Evolutionary conservation across 2,797 vertebrate species (phyloP).

Genomic region (Babyrousa celebensis): DNA sequence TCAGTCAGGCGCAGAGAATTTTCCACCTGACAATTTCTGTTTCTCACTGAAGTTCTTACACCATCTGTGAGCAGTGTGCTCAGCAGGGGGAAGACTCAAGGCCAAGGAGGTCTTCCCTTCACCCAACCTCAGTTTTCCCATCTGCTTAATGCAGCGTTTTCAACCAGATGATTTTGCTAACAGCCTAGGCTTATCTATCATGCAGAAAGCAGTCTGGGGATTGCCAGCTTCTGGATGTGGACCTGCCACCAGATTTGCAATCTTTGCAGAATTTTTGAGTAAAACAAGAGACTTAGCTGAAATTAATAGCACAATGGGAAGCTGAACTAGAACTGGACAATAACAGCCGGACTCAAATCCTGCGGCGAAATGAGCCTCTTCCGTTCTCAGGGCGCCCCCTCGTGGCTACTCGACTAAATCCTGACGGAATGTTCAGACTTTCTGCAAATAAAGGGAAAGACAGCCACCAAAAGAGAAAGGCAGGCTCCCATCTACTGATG

Average conservation of each 20-base stretch:
- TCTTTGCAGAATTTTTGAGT: conserved; percentile 79
- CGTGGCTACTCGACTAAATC: conserved; percentile 66
- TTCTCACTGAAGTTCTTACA: conserved; percentile 66
- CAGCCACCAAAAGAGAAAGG: conserved; percentile 76
- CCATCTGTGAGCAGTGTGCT: conserved; percentile 68
- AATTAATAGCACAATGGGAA: conserved; percentile 86
- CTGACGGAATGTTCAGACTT: conserved; percentile 61
- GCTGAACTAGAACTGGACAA: conserved; percentile 69
- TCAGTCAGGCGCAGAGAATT: conserved; percentile 71
- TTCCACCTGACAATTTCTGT: conserved; percentile 81
- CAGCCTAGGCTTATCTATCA: not conserved
- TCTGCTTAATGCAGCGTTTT: conserved; percentile 59
- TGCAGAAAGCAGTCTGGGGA: conserved; percentile 13
- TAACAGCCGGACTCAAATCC: not conserved
- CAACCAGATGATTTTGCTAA: not conserved
- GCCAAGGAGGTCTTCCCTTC: conserved; percentile 11
- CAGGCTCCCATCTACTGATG: conserved; percentile 69
- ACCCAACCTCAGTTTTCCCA: conserved; percentile 64
- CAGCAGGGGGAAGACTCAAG: not conserved
- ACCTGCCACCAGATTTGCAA: conserved; percentile 81
- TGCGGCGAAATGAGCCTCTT: not conserved
- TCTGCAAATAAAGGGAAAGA: conserved; percentile 58
- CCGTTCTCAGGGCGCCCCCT: conserved; percentile 87
- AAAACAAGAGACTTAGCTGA: conserved; percentile 79
- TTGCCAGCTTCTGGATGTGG: conserved; percentile 75